Evolutionary conservation across 1,140 invertebrate genomes (phyloP), one percentile per base, ranked within the genome.

Genomic region (Ganaspis sp.): DNA sequence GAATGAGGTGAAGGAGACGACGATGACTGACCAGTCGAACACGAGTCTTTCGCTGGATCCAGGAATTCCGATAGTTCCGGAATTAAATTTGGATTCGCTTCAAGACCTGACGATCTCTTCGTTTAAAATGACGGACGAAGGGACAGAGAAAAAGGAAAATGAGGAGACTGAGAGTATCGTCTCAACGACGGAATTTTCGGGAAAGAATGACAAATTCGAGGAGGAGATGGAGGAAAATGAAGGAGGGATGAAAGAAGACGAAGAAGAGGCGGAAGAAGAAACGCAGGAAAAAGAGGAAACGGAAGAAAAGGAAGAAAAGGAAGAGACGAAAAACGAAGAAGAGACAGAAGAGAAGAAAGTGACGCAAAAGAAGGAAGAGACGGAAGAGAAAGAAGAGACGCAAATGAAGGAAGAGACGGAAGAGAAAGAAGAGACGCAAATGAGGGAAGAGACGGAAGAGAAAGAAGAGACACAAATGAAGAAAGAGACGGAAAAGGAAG

Each of bases 1-100:
- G 0, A 85, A 85, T 69, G 83, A 88, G 29, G 73, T 79, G 8
- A 87, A 85, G 12, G 82, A 84, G 37, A 86, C 82, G 0, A 84
- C 76, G 0, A 49, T 72, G 1, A 86, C 79, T 11, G 87, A 88
- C 73, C 74, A 73, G 9, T 82, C 70, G 0, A 45, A 37, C 26
- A 69, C 81, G 8, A 87, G 75, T 40, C 73, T 83, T 8, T 83
- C 85, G 1, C 69, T 82, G 40, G 88, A 90, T 72, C 73, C 76
- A 0, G 74, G 12, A 0, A 78, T 80, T 29, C 89, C 89, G 0
- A 77, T 83, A 37, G 84, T 91, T 15, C 90, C 90, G 0, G 90
- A 90, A 70, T 75, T 90, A 38, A 90, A 91, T 73, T 75, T 91
- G 15, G 85, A 91, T 49, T 86, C 87, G 15, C 83, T 91, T 5